Evolutionary conservation across 2,888 invertebrate genomes (phyloP).

Genomic region (Pseudococcus viburni): DNA sequence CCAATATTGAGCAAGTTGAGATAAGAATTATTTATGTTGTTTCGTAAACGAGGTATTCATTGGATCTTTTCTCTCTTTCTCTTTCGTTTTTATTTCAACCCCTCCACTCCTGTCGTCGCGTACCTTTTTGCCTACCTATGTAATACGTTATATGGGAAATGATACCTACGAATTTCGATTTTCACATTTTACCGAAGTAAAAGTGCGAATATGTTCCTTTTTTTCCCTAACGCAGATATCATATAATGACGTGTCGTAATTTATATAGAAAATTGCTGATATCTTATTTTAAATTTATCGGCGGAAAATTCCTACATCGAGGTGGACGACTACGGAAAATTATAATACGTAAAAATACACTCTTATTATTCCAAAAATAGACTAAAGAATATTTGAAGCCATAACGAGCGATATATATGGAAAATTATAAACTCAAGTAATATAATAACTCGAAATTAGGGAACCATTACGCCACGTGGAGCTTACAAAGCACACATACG

Average conservation of each 20-base stretch:
- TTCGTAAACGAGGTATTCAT: background rate
- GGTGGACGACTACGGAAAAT: background rate
- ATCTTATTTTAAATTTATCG: background rate
- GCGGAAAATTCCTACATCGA: background rate
- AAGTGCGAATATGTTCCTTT: background rate
- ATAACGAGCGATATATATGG: background rate
- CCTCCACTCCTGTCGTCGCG: background rate
- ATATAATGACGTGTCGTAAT: background rate
- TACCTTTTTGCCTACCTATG: background rate
- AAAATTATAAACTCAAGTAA: background rate
- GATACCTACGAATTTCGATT: background rate
- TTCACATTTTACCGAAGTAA: background rate
- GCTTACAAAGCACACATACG: no score
- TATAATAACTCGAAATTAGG: background rate
- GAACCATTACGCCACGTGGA: background rate
- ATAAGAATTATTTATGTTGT: conserved; percentile 45
- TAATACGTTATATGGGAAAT: no score
- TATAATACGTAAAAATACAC: background rate
- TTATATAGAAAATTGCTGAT: background rate
- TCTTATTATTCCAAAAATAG: background rate
- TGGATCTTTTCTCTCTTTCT: background rate
- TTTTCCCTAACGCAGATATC: background rate
- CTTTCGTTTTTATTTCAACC: background rate
- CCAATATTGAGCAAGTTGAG: background rate
- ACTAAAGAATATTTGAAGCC: no score